Percentiles rank a stretch among this genome's conserved stretches.
Conservation (phyloP, 1,140 invertebrate species). For the Calephelis nemesis region DNA sequence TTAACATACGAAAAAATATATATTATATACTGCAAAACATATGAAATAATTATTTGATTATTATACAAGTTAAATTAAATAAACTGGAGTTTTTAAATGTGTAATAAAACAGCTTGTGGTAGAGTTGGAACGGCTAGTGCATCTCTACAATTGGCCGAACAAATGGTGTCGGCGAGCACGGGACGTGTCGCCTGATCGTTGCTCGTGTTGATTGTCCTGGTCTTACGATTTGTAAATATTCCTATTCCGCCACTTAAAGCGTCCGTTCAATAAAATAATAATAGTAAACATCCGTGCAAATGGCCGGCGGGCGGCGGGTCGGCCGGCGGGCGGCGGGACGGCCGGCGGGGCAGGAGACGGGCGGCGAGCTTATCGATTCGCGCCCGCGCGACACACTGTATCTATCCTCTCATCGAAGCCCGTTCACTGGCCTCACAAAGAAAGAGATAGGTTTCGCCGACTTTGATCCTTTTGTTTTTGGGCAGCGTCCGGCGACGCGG, state of each 20-base stretch:
- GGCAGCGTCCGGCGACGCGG: conserved; percentile 73
- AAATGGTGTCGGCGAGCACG: conserved; percentile 22
- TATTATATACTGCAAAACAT: no score
- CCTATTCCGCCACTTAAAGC: conserved; percentile 68
- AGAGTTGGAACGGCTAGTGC: not conserved
- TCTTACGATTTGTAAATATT: conserved; percentile 61
- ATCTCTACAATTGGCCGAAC: not conserved
- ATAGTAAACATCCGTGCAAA: conserved; percentile 77
- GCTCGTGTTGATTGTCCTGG: conserved; percentile 37
- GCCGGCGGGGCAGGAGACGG: conserved; percentile 32
- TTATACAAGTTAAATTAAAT: no score
- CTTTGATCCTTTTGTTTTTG: conserved; percentile 79
- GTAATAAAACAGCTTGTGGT: not conserved
- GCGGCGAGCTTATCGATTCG: conserved; percentile 65
- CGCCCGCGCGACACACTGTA: conserved; percentile 74
- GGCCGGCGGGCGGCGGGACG: conserved; percentile 54
- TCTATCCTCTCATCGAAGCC: conserved; percentile 76
- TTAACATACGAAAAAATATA: no score
- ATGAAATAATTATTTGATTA: no score
- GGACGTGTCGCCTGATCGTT: conserved; percentile 21
- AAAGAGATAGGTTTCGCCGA: conserved; percentile 78
- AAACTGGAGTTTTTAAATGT: no score
- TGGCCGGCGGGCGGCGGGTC: conserved; percentile 56
- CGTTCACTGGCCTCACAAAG: conserved; percentile 73
- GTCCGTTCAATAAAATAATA: conserved; percentile 79